Evolutionary conservation across 2,113 vertebrate genomes (phyloP), one percentile per base, ranked within the genome.

Genomic region (Turnix velox): DNA sequence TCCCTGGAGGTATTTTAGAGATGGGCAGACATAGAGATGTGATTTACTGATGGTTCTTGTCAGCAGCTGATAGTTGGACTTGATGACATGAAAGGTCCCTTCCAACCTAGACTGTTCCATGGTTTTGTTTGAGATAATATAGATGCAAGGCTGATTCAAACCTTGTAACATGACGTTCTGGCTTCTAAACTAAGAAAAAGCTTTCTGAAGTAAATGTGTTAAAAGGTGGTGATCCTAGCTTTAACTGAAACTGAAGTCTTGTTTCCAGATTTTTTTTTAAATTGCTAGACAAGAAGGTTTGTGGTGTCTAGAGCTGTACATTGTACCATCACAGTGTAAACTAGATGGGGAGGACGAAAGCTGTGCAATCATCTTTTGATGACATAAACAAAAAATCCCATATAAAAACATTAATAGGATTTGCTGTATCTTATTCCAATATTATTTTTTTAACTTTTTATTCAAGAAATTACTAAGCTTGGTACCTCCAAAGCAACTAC

Each of bases 141-240:
- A 33, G 17, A 48, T 61, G 14, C 24, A 81, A 48, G 46, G 9
- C 39, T 30, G 48, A 30, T 45, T 48, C 46, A 35, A 24, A 63
- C 22, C 61, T 80, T 12, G 0, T 54, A 35, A 35, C 40, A 5
- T 1, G 1, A 65, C 25, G 6, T 14, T 31, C 33, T 57, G 54
- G 31, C 42, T 93, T 93, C 54, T 67, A 77, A 81, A 43, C 18
- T 42, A 74, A 84, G 43, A 27, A 43, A 74, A 77, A 5, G 20
- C 8, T 74, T 2, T 2, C 22, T 23, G 37, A 68, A 65, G 30
- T 14, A 59, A 22, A 22, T 23, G 6, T 17, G 84, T 55, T 33
- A 31, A 57, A 59, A 66, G n/a, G 1, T n/a, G 16, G 4, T 46
- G 1, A 0, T 51, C 65, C 49, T 65, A 25, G 13, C 42, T 57